A percentile compares a stretch with the other conserved stretches of the same genome.
These are phyloP conservation scores for Seira ritae DNA, from an alignment of 2,888 invertebrate species.

Conservation along the genomic window DNA sequence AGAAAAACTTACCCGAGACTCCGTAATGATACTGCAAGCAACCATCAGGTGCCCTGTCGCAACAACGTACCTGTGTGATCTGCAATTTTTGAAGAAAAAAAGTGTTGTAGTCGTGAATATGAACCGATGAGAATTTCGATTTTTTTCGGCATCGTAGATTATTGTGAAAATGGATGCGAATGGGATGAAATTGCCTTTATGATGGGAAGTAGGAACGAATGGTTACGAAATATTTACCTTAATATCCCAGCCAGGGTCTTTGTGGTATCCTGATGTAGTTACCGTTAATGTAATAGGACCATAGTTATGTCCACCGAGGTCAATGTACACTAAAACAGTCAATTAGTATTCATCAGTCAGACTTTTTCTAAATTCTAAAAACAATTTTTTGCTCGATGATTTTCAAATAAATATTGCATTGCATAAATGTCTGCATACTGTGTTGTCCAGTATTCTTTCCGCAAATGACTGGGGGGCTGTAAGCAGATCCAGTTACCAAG, in stretches of 20 bases:
- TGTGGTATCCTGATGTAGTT: slow-evolving; percentile 73
- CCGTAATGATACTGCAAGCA: slow-evolving; percentile 73
- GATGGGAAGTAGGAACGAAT: not conserved
- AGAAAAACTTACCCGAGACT: slow-evolving; percentile 66
- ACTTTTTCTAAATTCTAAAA: slow-evolving; percentile 28
- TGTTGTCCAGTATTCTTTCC: slow-evolving; percentile 74
- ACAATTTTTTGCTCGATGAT: not conserved
- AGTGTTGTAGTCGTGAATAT: not conserved
- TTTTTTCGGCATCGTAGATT: no score
- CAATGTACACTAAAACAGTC: slow-evolving; percentile 72
- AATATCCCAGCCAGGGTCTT: slow-evolving; percentile 73
- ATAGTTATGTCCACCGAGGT: slow-evolving; percentile 73
- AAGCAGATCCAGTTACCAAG: slow-evolving; percentile 73
- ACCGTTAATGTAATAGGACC: slow-evolving; percentile 73
- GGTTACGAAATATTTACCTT: slow-evolving; percentile 58
- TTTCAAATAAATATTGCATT: no score
- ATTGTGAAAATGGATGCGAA: not conserved
- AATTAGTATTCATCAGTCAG: slow-evolving; percentile 49
- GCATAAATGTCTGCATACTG: no score
- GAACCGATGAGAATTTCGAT: no score
- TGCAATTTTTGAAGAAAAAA: slow-evolving; percentile 45
- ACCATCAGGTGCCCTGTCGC: slow-evolving; percentile 73
- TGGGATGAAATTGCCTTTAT: not conserved
- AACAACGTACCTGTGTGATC: slow-evolving; percentile 73
- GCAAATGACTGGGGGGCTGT: slow-evolving; percentile 74